phyloP scores from a whole-genome alignment of 2,113 vertebrate species.

The Lathamus discolor region DNA sequence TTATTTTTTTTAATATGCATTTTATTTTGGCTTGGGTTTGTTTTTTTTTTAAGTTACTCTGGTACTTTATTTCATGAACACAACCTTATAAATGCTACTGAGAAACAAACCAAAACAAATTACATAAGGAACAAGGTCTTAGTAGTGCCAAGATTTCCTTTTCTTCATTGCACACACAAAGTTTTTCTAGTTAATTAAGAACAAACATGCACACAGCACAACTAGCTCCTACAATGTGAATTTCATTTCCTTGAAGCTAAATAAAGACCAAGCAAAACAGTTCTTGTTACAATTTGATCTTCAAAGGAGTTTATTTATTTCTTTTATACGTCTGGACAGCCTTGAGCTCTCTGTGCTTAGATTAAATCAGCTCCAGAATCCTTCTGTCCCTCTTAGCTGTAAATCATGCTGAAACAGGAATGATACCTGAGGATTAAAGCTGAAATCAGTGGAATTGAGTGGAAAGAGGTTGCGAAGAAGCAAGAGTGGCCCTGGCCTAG shows the following conservation, averaged over 20 bases:
- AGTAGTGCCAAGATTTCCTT: not conserved
- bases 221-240: not conserved
- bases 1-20: not conserved
- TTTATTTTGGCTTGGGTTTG: not conserved
- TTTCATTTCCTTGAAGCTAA: slow-evolving; percentile 60
- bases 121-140: not conserved
- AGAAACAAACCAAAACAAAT: slow-evolving; percentile 37
- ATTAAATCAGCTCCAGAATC: slow-evolving; percentile 50
- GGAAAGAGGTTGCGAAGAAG: not conserved
- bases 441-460: not conserved
- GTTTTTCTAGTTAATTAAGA: slow-evolving; percentile 40
- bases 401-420: not conserved
- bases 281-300: slow-evolving; percentile 30
- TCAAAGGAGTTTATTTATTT: slow-evolving; percentile 59
- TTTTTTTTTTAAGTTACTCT: not conserved
- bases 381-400: not conserved
- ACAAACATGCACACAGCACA: not conserved
- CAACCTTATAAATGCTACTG: not conserved
- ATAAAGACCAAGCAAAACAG: slow-evolving; percentile 18
- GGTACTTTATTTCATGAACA: not conserved
- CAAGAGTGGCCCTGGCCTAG: not conserved
- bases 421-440: not conserved
- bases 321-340: slow-evolving; percentile 40
- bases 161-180: not conserved
- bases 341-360: slow-evolving; percentile 33